Evolutionary conservation across 1,140 invertebrate genomes (phyloP), one percentile per base, ranked within the genome.

Genomic region (Ctenoplectra terminalis): DNA sequence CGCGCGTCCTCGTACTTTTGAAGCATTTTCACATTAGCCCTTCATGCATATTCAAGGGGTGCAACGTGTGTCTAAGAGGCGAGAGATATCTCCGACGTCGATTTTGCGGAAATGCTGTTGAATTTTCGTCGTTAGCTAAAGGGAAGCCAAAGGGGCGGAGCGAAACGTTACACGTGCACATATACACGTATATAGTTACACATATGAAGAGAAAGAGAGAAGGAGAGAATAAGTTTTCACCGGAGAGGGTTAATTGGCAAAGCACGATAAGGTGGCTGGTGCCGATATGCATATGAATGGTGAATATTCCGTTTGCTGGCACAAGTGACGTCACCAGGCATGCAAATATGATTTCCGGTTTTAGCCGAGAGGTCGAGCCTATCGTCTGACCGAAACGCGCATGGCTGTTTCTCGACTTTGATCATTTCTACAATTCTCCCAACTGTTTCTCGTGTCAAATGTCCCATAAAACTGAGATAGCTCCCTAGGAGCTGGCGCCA

Each of bases 201-300:
- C 17, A 4, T 34, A 0, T 23, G 31, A 4, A 23, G 20, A 2
- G 2, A 1, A 34, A 26, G 23, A 17, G 31, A 5, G 13, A 0
- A 31, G 26, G 8, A 23, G n/a, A 23, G 34, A 23, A 37, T 63
- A 56, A 43, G 34, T 56, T 56, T 76, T 77, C 72, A 43, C 43
- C 46, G 60, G 50, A 63, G 70, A 82, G 64, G 74, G 87, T 87
- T 89, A 90, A 90, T 90, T 90, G 87, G 83, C 81, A 82, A 87
- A 88, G 88, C 83, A 82, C 85, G 88, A 89, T 90, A 89, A 89
- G 86, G 86, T 82, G 73, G 86, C 66, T 84, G 73, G 77, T 66
- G 82, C 60, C 73, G 75, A 90, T 90, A 90, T 89, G 89, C 87
- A 90, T 90, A 90, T 81, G 86, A 90, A 89, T 90, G 73, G 64